Evolutionary conservation across 2,797 vertebrate genomes (phyloP), one percentile per base, ranked within the genome.

Genomic region (Numenius phaeopus): DNA sequence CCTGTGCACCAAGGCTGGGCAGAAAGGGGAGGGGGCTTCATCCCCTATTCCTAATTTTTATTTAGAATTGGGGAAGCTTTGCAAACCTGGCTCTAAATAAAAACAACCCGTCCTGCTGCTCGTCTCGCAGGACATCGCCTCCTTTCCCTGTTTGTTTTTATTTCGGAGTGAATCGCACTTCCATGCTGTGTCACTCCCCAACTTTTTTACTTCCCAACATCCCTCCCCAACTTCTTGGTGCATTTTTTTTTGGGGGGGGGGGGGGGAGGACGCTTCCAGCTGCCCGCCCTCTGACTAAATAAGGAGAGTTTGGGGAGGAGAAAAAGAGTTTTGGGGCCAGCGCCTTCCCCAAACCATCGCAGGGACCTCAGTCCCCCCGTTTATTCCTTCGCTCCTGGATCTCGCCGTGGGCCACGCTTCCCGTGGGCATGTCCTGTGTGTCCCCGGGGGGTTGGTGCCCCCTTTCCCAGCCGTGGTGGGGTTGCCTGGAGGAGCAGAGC

Each of bases 91-190:
- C 19, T 90, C 3, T 54, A n/a, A 78, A 84, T 40, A 32, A 62
- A 79, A 54, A 10, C 1, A 57, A 9, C 12, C 5, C 0, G 0
- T 24, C 39, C 71, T 6, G 47, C 54, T 55, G 64, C 52, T 16
- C 0, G 8, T 8, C 80, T 77, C 0, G 1, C 1, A 4, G 73
- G 70, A 30, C 30, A 1, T 57, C 0, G 1, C 3, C 2, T 23
- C 61, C 72, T 47, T 8, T 39, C 49, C 29, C 9, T 15, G 10
- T 2, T 34, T 4, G 8, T 16, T 1, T 10, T 32, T 65, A 66
- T 47, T 57, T 34, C 2, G 72, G 54, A 42, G 37, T 3, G 73
- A 73, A 37, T 50, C 3, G 0, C 30, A 9, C 27, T 47, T 91
- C 27, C 30, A 27, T 2, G 0, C 1, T n/a, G 62, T 14, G 15